Evolutionary conservation across 1,140 invertebrate species (phyloP).

Genomic region (Lordiphosa stackelbergi): DNA sequence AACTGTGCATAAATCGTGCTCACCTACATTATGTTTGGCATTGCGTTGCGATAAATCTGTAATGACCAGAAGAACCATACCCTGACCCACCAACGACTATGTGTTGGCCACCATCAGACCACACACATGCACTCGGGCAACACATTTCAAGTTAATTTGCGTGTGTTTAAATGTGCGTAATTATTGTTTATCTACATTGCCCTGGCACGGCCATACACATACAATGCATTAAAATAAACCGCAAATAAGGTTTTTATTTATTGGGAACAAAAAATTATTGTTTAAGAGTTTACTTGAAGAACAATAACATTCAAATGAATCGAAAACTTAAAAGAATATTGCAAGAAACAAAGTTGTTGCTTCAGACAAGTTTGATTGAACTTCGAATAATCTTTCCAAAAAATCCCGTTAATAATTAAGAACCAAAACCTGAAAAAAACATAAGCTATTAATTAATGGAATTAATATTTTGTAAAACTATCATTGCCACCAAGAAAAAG

Average conservation of each 20-base stretch:
- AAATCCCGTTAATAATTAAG: too few relatives aligned
- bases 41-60: conserved; percentile 65
- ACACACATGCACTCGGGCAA: conserved; percentile 5
- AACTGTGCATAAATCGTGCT: conserved; percentile 71
- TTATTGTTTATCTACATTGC: conserved; percentile 66
- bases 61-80: conserved; percentile 38
- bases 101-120: neutral
- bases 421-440: too few relatives aligned
- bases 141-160: conserved; percentile 58
- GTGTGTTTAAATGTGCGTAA: conserved; percentile 68
- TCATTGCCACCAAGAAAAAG: too few relatives aligned
- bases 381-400: too few relatives aligned
- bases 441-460: too few relatives aligned
- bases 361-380: too few relatives aligned
- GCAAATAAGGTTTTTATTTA: conserved; percentile 8
- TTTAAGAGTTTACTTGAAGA: too few relatives aligned
- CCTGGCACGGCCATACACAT: conserved; percentile 20
- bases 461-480: too few relatives aligned
- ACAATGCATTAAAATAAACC: conserved; percentile 29
- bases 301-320: too few relatives aligned
- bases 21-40: conserved; percentile 60
- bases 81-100: conserved; percentile 4
- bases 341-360: too few relatives aligned
- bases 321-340: too few relatives aligned
- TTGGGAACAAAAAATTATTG: too few relatives aligned